Evolutionary conservation across 2,797 vertebrate species (phyloP), one percentile per base, ranked within the genome.

Genomic region (Nyctibius grandis): DNA sequence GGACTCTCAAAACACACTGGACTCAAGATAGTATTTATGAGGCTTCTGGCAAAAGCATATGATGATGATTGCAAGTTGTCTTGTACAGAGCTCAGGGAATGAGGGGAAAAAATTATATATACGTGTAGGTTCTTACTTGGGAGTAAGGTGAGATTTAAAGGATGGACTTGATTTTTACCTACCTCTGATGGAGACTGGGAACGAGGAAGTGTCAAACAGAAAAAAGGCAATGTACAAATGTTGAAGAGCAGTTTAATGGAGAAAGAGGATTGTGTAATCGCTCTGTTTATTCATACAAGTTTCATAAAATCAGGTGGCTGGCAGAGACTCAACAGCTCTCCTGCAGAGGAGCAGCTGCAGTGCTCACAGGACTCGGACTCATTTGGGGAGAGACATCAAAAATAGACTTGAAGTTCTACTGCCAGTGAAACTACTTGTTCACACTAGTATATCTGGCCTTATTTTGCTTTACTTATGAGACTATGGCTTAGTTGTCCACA

Each of bases 21-120:
- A 1, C 21, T 75, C 5, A 1, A 1, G n/a, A 0, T 7, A 11
- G 72, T 47, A 10, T n/a, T 65, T 50, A 2, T 34, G 36, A 57
- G 44, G 72, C 59, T 75, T 28, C 45, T 92, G 85, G 59, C 29
- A 18, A 29, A 83, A 73, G 33, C 15, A 13, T 7, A 1, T 40
- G 36, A 15, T 82, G 72, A 5, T 88, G 31, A 16, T 38, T 50
- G 72, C 48, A 57, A 57, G n/a, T 34, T 82, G 40, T 33, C 42
- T 82, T 25, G 21, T 12, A 34, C 28, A 29, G 63, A 81, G 42
- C 31, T 29, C 51, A 74, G 38, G 79, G 51, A 4, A 2, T 23
- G 5, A 36, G n/a, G n/a, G 53, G 57, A 90, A 19, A 29, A 14
- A 25, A 28, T 42, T 42, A 15, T 53, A 40, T 18, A 4, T 44